Base-by-base conservation (phyloP, 2,888 invertebrate species). In the Drosophila nr. medialis region DNA sequence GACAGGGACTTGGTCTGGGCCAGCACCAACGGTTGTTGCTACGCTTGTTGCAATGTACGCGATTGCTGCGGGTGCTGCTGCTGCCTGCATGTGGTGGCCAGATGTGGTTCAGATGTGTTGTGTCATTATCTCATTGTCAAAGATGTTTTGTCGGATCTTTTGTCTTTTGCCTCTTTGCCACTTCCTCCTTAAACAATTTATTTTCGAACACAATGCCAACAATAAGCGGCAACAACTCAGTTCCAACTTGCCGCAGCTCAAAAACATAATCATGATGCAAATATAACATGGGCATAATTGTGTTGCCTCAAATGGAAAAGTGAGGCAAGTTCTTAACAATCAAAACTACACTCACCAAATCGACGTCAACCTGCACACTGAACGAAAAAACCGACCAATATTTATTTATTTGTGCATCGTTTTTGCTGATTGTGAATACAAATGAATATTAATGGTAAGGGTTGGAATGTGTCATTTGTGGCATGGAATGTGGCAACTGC, bases 71-170 rank as follows among this genome's bases (percentile, higher is more conserved):
- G 24, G 7, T 21, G 36, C 0, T 36, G 38, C n/a, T 36, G 36
- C n/a, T 10, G 40, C 32, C 13, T 63, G 50, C 88, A 87, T 72
- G 61, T 86, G 85, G 56, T 64, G 53, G 13, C 69, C 85, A 86
- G 66, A 88, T 86, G 85, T 83, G 74, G 18, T 50, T 86, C 86
- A 83, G 71, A 86, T 86, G 85, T 86, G 86, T 62, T 71, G 42
- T 75, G 69, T 71, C 69, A 74, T 73, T 83, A 73, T 78, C 56
- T 58, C 61, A 79, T 72, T 83, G 79, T 74, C 81, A 77, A 86
- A 79, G 64, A 72, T 69, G 54, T 48, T 56, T 42, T 32, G 30
- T 54, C 36, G 15, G 13, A 55, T 70, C 54, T 68, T 79, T 81
- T 79, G 74, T 73, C 40, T 71, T 72, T 49, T 54, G 55, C 29